Conservation (phyloP, 2,888 invertebrate genomes). For the Macrosiphum euphorbiae region DNA sequence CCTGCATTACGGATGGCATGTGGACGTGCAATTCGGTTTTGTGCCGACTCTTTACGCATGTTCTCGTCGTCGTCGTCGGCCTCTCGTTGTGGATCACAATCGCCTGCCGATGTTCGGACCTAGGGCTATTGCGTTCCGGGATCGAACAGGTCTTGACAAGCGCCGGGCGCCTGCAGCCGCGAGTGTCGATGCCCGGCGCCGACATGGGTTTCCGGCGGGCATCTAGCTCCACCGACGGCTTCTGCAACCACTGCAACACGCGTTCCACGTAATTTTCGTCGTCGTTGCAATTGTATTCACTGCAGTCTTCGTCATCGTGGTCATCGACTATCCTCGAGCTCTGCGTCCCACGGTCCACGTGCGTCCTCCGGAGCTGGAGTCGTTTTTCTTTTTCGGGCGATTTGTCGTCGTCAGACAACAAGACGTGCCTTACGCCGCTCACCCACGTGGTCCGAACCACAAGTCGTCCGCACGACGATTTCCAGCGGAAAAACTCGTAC, state of each 20-base stretch:
- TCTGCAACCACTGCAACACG: slow-evolving; percentile 52
- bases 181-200: background rate
- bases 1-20: slow-evolving; percentile 26
- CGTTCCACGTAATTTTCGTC: slow-evolving; percentile 40
- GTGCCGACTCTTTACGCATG: background rate
- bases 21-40: slow-evolving; percentile 61
- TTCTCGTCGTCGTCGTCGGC: background rate
- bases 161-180: slow-evolving; percentile 31
- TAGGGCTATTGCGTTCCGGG: background rate
- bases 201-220: slow-evolving; percentile 32
- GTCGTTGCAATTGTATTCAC: background rate
- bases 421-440: slow-evolving; percentile 79
- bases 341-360: background rate
- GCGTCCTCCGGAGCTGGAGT: background rate
- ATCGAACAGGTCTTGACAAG: slow-evolving; percentile 57
- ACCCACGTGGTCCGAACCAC: slow-evolving; percentile 78
- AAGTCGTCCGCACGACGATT: slow-evolving; percentile 74
- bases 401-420: slow-evolving; percentile 76
- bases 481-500: slow-evolving; percentile 72
- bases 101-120: slow-evolving; percentile 1
- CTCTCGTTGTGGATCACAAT: background rate
- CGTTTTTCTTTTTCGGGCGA: background rate
- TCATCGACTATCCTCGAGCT: slow-evolving; percentile 68
- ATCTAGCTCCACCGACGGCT: slow-evolving; percentile 12
- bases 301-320: background rate